phyloP scores from a whole-genome alignment of 2,888 invertebrate species.

The Arctia plantaginis region DNA sequence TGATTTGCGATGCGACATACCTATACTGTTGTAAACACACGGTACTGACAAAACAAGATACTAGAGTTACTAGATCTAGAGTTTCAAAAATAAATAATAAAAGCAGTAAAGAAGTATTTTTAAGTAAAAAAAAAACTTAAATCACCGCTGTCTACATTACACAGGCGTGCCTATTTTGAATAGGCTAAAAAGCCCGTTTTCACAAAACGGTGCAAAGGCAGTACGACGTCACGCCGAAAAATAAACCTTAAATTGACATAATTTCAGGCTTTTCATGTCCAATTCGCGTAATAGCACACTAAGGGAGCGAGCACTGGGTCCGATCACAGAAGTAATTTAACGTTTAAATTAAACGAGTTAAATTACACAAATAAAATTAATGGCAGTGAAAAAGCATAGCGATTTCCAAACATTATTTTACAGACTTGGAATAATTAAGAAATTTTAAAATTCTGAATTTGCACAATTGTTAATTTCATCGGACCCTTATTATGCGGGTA shows the following conservation, averaged over 20 bases:
- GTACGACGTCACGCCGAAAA: conserved; percentile 64
- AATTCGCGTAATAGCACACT: conserved; percentile 33
- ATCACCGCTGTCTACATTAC: conserved; percentile 81
- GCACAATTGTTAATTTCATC: conserved; percentile 27
- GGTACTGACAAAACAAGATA: conserved; percentile 71
- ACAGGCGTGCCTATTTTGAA: conserved; percentile 73
- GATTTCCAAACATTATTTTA: conserved; percentile 67
- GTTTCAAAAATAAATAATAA: conserved; percentile 57
- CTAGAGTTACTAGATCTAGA: too few relatives aligned
- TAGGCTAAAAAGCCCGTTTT: conserved; percentile 77
- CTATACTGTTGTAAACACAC: conserved; percentile 61
- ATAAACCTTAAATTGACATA: conserved; percentile 60
- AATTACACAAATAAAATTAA: conserved; percentile 78
- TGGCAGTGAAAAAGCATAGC: conserved; percentile 69
- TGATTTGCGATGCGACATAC: conserved; percentile 55
- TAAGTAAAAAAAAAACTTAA: conserved; percentile 75
- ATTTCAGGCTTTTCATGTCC: conserved; percentile 46
- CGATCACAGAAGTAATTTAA: conserved; percentile 71
- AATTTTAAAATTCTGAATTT: conserved; percentile 38
- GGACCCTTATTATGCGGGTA: conserved; percentile 6
- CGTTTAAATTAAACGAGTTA: conserved; percentile 74
- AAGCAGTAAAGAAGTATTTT: conserved; percentile 67
- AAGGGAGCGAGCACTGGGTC: conserved; percentile 40
- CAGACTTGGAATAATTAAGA: conserved; percentile 56
- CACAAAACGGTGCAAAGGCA: conserved; percentile 63